Evolutionary conservation across 1,140 invertebrate species (phyloP).

Genomic region (Drosophila lacertosa): DNA sequence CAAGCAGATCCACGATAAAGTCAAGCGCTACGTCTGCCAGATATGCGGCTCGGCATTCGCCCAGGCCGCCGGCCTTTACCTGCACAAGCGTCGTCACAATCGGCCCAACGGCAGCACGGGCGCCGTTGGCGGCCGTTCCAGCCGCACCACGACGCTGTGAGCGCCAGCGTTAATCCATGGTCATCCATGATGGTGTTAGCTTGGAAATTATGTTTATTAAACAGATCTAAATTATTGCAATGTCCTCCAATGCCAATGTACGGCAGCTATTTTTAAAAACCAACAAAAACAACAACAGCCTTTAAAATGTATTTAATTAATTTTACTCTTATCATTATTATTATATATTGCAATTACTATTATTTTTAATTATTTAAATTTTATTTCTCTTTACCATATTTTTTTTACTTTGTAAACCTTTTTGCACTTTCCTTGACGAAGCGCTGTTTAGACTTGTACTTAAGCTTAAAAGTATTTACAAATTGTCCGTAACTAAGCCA

Average conservation of each 20-base stretch:
- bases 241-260: slow-evolving; percentile 36
- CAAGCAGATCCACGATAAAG: slow-evolving; percentile 84
- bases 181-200: not conserved
- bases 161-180: not conserved
- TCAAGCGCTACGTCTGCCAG: slow-evolving; percentile 83
- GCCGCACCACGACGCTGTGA: slow-evolving; percentile 63
- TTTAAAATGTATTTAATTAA: slow-evolving; percentile 10
- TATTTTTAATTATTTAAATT: slow-evolving; percentile 9
- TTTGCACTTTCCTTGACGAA: not conserved
- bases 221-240: slow-evolving; percentile 32
- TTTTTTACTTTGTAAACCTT: not conserved
- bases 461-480: slow-evolving; percentile 40
- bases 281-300: no score
- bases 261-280: slow-evolving; percentile 34
- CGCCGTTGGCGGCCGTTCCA: slow-evolving; percentile 56
- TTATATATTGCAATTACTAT: not conserved
- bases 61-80: slow-evolving; percentile 83
- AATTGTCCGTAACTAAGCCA: slow-evolving; percentile 34
- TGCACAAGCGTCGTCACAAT: slow-evolving; percentile 84
- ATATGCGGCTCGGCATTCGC: slow-evolving; percentile 85
- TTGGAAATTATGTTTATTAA: not conserved
- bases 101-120: slow-evolving; percentile 64
- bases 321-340: slow-evolving; percentile 16
- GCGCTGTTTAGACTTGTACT: slow-evolving; percentile 34
- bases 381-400: not conserved